A percentile compares a stretch with the other conserved stretches of the same genome.
These are phyloP conservation scores for Megaceryle maxima DNA, from an alignment of 2,113 vertebrate species.

Conservation along the genomic window DNA sequence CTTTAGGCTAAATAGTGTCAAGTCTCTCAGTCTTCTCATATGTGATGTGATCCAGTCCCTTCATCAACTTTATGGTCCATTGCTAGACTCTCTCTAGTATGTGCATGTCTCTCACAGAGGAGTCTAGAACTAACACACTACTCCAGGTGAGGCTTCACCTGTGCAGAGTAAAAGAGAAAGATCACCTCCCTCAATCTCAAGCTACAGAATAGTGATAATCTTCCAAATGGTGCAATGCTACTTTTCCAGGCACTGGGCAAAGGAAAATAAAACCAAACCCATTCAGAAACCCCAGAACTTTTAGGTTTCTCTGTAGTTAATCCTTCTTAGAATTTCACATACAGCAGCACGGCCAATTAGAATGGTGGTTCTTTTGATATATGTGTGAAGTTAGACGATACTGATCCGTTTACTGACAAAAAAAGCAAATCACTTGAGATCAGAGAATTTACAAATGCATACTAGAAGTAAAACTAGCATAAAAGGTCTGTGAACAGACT, in stretches of 20 bases:
- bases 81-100: not conserved
- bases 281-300: not conserved
- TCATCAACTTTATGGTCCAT: too few relatives aligned
- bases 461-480: not conserved
- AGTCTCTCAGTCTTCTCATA: not conserved
- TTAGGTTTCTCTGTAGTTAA: not conserved
- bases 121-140: rapidly evolving
- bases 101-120: not conserved
- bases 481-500: not conserved
- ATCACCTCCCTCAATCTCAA: not conserved
- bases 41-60: not conserved
- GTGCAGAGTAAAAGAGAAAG: not conserved
- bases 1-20: not conserved
- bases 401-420: not conserved
- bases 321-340: not conserved
- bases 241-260: not conserved
- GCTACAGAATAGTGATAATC: not conserved
- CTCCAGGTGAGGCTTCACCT: not conserved
- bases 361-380: not conserved
- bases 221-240: not conserved
- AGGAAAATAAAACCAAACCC: not conserved
- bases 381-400: not conserved
- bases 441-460: not conserved
- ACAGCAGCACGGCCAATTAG: not conserved
- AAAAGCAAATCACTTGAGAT: not conserved